Base-by-base conservation (phyloP, 2,888 invertebrate species). In the Colletes collaris region DNA sequence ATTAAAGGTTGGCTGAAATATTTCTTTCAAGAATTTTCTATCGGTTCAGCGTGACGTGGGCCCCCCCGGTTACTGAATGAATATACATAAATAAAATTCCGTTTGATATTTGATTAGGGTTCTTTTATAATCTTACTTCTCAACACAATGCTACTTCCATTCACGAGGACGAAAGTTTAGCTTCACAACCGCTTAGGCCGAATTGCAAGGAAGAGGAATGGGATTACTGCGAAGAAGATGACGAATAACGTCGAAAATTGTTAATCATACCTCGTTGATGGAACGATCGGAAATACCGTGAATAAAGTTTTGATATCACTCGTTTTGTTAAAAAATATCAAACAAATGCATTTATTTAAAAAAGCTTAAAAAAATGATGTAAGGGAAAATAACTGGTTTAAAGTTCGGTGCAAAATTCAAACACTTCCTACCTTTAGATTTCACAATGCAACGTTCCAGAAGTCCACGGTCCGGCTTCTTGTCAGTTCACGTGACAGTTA, bases 171-270 rank as follows among this genome's bases (percentile, higher is more conserved):
- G 44, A 46, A 6, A 58, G 8, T 10, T 6, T 35, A 4, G 2
- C 49, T 5, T 1, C 58, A 19, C 44, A 55, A 3, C 0, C 19
- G 0, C 5, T 10, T 10, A 58, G 60, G 16, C 16, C 44, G 10
- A 55, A 19, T 56, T 59, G 55, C 27, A 75, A 44, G 52, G 84
- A 87, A 19, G 86, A 88, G 11, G 88, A 86, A 0, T 88, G 87
- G 87, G 87, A 87, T 52, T 87, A 86, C 55, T 87, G 88, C 52
- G 81, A 88, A 3, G 82, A 80, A 13, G 83, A 75, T 3, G 58
- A 78, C 44, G 62, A 67, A 44, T 56, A 27, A 60, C 13, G 49
- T 46, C 63, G 16, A n/a, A 49, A 13, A 35, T 50, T 13, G 4
- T 27, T 7, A 16, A 4, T 6, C 6, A 40, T 3, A 40, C 4